A percentile compares a stretch with the other conserved stretches of the same genome.
Conservation (phyloP, 64 coral and sea anemone species). For the Actinia equina region DNA sequence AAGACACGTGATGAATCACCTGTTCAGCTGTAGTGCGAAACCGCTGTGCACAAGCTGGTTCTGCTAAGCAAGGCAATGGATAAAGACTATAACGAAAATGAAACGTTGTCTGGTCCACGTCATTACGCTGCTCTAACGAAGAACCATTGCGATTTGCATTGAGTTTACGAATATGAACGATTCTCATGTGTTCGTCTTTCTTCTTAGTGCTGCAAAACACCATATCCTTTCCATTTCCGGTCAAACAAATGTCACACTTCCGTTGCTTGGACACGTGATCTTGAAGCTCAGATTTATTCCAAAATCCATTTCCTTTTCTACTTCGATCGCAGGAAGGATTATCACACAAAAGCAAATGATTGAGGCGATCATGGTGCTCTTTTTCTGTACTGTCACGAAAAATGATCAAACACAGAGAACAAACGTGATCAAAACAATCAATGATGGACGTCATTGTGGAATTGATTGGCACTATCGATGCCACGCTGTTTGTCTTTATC, state of each 20-base stretch:
- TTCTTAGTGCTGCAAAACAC: background rate
- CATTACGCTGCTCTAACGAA: background rate
- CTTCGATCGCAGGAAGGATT: background rate
- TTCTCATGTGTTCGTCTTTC: conserved; percentile 11
- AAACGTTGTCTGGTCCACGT: background rate
- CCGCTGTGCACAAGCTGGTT: conserved; percentile 8
- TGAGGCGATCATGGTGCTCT: background rate
- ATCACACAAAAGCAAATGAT: background rate
- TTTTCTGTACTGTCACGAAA: conserved; percentile 1
- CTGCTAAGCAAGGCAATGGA: conserved; percentile 19
- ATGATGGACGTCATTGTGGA: background rate
- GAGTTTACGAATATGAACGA: background rate
- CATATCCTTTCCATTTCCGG: background rate
- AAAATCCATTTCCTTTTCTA: conserved; percentile 18
- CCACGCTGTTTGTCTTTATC: background rate
- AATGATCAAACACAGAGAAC: background rate
- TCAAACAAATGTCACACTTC: conserved; percentile 10
- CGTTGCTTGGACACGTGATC: conserved; percentile 19
- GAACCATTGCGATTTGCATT: background rate
- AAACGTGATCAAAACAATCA: background rate
- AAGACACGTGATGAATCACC: conserved; percentile 12
- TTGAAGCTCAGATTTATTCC: background rate
- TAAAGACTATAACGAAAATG: conserved; percentile 22
- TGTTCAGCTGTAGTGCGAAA: conserved; percentile 10
- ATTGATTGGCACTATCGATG: background rate